Evolutionary conservation across 2,888 invertebrate species (phyloP).

Genomic region (Leucophenga montana): DNA sequence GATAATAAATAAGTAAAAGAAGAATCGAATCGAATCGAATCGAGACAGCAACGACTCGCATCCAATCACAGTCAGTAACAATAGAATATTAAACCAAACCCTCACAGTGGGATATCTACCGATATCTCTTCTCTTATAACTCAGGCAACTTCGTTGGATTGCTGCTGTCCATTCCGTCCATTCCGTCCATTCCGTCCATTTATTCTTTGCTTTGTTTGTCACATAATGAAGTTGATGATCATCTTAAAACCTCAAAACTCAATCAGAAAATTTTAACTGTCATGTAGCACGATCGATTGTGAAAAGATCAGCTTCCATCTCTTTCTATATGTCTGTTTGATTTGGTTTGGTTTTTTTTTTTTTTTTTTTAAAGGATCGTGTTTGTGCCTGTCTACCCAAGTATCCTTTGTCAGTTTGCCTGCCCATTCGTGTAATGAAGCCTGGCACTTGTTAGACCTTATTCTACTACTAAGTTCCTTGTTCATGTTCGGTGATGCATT

Average conservation of each 20-base stretch:
- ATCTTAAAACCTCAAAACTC: slow-evolving; percentile 52
- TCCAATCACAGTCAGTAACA: not conserved
- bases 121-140: too few species aligned
- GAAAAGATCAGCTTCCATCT: not conserved
- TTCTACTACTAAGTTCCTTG: not conserved
- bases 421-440: too few species aligned
- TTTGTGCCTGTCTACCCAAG: slow-evolving; percentile 50
- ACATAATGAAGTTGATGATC: slow-evolving; percentile 56
- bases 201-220: slow-evolving; percentile 56
- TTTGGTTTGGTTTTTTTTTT: not conserved
- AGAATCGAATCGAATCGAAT: slow-evolving; percentile 22
- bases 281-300: slow-evolving; percentile 20
- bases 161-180: not conserved
- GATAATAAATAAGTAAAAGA: slow-evolving; percentile 24
- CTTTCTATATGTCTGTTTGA: not conserved
- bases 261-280: slow-evolving; percentile 51
- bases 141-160: too few species aligned
- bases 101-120: slow-evolving; percentile 51
- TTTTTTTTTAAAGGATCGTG: slow-evolving; percentile 29
- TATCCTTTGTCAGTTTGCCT: not conserved
- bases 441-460: not conserved
- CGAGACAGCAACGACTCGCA: not conserved
- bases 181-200: slow-evolving; percentile 9
- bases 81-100: slow-evolving; percentile 38
- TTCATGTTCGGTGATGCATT: slow-evolving; percentile 1